These are phyloP conservation scores for Nylanderia fulva DNA, from an alignment of 1,140 invertebrate genomes.

Conservation along the genomic window DNA sequence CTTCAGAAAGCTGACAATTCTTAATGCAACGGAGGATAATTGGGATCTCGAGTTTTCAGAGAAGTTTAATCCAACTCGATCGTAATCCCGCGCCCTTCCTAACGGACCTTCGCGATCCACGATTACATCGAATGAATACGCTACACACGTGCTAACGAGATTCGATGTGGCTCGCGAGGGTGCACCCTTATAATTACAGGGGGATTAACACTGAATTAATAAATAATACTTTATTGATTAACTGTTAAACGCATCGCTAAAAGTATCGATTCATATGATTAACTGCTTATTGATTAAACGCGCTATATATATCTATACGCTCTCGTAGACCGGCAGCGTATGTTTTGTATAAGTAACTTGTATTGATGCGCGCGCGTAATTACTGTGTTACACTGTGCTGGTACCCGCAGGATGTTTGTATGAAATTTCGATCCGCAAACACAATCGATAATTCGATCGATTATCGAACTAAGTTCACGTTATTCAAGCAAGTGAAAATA, in stretches of 20 bases:
- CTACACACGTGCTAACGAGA: conserved; percentile 53
- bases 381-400: background rate
- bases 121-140: conserved; percentile 53
- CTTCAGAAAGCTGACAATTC: conserved; percentile 43
- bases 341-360: conserved; percentile 5
- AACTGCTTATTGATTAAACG: no score
- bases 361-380: background rate
- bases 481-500: background rate
- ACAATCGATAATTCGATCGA: background rate
- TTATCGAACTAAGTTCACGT: background rate
- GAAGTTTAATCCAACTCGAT: conserved; percentile 60
- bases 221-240: conserved; percentile 62
- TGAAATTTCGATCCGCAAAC: background rate
- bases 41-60: conserved; percentile 37
- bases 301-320: conserved; percentile 49
- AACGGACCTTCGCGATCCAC: conserved; percentile 32
- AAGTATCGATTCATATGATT: no score
- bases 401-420: conserved; percentile 14
- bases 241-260: conserved; percentile 49
- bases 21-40: conserved; percentile 49
- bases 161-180: conserved; percentile 37
- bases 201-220: conserved; percentile 58
- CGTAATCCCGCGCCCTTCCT: conserved; percentile 32
- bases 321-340: conserved; percentile 60
- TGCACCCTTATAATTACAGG: conserved; percentile 51